phyloP scores from a whole-genome alignment of 2,888 invertebrate species.

The Caenorhabditis sinica region DNA sequence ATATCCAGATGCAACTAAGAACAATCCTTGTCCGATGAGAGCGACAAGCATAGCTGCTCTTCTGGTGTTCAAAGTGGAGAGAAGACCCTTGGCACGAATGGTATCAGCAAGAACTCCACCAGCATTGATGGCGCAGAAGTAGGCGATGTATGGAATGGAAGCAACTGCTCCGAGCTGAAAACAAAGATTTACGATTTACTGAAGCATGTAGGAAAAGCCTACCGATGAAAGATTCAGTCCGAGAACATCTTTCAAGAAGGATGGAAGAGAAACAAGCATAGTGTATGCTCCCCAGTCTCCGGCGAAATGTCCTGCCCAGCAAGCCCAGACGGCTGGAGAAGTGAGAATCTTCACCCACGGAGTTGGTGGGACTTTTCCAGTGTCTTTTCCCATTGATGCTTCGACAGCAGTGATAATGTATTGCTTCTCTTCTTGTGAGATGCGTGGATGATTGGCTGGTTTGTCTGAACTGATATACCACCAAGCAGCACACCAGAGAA shows the following conservation, averaged over 20 bases:
- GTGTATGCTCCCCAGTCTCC: constrained; percentile 86
- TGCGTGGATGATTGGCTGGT: constrained; percentile 86
- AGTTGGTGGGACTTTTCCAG: constrained; percentile 80
- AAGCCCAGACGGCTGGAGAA: constrained; percentile 84
- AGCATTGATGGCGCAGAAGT: constrained; percentile 82
- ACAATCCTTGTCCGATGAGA: constrained; percentile 81
- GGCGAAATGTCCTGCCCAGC: constrained; percentile 84
- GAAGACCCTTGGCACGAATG: constrained; percentile 74
- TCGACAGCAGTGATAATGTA: constrained; percentile 80
- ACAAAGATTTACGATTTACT: background rate
- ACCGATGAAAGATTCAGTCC: constrained; percentile 81
- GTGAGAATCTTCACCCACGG: constrained; percentile 84
- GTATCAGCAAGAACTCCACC: constrained; percentile 82
- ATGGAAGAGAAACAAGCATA: constrained; percentile 85
- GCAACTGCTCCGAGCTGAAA: constrained; percentile 82
- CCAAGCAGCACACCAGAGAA: constrained; percentile 85
- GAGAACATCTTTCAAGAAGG: constrained; percentile 84
- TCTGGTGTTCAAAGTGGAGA: constrained; percentile 82
- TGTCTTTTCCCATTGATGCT: constrained; percentile 74
- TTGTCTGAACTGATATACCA: constrained; percentile 86
- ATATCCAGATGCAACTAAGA: constrained; percentile 81
- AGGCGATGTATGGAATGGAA: constrained; percentile 83
- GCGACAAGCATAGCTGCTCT: constrained; percentile 83
- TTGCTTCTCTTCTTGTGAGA: constrained; percentile 84
- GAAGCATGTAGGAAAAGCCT: background rate